These are phyloP conservation scores for Clarias laeviceps DNA, from an alignment of 2,797 vertebrate genomes.

Conservation along the genomic window DNA sequence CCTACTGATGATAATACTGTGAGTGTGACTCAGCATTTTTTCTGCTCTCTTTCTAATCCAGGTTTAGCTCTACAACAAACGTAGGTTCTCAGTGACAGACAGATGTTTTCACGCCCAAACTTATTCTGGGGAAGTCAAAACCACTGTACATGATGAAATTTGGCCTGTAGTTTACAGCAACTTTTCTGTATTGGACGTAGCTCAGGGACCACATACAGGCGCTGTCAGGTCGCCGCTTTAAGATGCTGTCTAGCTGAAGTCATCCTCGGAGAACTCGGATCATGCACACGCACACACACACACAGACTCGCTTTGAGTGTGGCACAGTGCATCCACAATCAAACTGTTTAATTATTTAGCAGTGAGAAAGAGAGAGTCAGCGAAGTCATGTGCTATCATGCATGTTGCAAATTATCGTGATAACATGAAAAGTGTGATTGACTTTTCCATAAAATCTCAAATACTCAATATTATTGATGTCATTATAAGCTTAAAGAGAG, in stretches of 20 bases:
- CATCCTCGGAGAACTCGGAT: background rate
- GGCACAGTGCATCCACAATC: conserved; percentile 11
- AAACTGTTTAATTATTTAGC: conserved; percentile 35
- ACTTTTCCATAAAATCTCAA: background rate
- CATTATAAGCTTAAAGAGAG: background rate
- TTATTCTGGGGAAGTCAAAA: background rate
- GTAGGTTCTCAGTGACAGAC: conserved; percentile 42
- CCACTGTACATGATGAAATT: background rate
- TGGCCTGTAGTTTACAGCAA: background rate
- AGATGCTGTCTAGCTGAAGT: too few species aligned
- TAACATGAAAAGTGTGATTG: background rate
- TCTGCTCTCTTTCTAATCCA: conserved; percentile 13
- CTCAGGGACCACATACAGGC: background rate
- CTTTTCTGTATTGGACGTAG: background rate
- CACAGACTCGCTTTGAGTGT: too few species aligned
- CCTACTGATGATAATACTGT: background rate
- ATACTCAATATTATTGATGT: background rate
- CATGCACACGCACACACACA: background rate
- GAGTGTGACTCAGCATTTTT: conserved; percentile 46
- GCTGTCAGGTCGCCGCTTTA: background rate
- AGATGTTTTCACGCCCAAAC: conserved; percentile 15
- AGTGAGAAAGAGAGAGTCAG: background rate
- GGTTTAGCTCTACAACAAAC: conserved; percentile 55
- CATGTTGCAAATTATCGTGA: background rate
- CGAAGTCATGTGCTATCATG: too few species aligned